Evolutionary conservation across 1,140 invertebrate genomes (phyloP).

Genomic region (Diabrotica virgifera): DNA sequence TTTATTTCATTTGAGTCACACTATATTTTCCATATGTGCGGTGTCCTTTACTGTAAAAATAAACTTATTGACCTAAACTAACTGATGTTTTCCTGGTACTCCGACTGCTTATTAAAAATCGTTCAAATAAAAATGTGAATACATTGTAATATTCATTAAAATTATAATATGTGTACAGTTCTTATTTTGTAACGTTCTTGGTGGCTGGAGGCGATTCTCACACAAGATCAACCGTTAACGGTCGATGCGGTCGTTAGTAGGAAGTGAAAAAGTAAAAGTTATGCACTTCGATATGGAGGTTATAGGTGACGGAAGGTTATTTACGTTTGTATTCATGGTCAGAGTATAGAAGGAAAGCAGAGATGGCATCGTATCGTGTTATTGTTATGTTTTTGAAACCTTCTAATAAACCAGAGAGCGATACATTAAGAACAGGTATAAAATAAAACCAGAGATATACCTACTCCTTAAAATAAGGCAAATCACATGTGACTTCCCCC

Average conservation of each 20-base stretch:
- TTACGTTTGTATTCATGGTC: background rate
- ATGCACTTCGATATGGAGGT: background rate
- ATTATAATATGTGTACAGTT: background rate
- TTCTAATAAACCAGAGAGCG: background rate
- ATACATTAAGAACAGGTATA: background rate
- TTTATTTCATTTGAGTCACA: too few species aligned
- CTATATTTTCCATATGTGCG: too few species aligned
- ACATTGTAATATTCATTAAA: background rate
- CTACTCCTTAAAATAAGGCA: too few species aligned
- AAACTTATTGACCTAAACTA: background rate
- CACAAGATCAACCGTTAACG: background rate
- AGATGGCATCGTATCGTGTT: background rate
- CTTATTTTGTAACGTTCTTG: background rate
- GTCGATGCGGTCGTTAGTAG: constrained; percentile 2
- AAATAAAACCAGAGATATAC: too few species aligned
- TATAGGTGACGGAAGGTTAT: background rate
- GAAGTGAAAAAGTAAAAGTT: constrained; percentile 7
- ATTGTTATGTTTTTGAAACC: background rate
- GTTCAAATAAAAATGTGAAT: background rate
- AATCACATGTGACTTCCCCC: too few species aligned
- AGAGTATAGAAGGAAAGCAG: background rate
- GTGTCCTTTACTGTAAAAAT: too few species aligned
- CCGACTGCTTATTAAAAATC: background rate
- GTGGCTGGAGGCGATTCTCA: background rate
- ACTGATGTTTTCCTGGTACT: background rate